Percentiles rank a stretch among this genome's conserved stretches.
Conservation (phyloP, 2,113 vertebrate species). For the Cochlearius cochlearius region DNA sequence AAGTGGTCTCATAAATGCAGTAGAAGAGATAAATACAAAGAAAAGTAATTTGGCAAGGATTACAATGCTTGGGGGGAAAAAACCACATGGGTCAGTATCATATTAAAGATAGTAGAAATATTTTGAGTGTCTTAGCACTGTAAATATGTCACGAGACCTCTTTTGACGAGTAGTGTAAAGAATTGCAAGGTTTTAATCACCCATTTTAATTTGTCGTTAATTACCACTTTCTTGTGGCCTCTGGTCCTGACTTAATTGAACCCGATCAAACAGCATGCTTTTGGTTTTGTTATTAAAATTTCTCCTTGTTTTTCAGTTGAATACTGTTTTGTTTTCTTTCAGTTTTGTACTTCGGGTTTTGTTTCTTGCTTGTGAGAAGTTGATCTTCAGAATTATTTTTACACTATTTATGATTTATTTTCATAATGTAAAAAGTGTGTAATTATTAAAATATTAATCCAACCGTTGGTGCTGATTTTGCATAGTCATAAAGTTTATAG, state of each 20-base stretch:
- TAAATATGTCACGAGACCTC: slow-evolving; percentile 63
- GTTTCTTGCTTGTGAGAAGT: slow-evolving; percentile 81
- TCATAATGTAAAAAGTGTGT: slow-evolving; percentile 86
- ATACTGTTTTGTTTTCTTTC: slow-evolving; percentile 68
- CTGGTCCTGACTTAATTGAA: slow-evolving; percentile 56
- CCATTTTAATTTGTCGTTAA: slow-evolving; percentile 59
- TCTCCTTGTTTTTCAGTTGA: slow-evolving; percentile 66
- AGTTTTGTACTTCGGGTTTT: slow-evolving; percentile 74
- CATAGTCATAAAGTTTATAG: slow-evolving; percentile 63
- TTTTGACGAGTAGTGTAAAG: slow-evolving; percentile 60
- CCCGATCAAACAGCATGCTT: slow-evolving; percentile 42
- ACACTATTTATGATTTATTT: slow-evolving; percentile 89
- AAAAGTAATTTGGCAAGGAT: slow-evolving; percentile 59
- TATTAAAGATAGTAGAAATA: slow-evolving; percentile 46
- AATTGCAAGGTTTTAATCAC: slow-evolving; percentile 56
- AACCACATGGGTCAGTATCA: slow-evolving; percentile 45
- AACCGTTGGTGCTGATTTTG: slow-evolving; percentile 59
- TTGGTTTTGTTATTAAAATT: slow-evolving; percentile 64
- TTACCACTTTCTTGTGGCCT: slow-evolving; percentile 66
- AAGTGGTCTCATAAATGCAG: slow-evolving; percentile 57
- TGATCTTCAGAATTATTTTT: slow-evolving; percentile 88
- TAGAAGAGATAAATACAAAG: slow-evolving; percentile 46
- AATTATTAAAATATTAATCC: slow-evolving; percentile 82
- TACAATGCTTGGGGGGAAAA: slow-evolving; percentile 35
- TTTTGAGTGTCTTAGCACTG: slow-evolving; percentile 63